Conservation (phyloP, 2,113 vertebrate species). For the Pangasianodon gigas region DNA sequence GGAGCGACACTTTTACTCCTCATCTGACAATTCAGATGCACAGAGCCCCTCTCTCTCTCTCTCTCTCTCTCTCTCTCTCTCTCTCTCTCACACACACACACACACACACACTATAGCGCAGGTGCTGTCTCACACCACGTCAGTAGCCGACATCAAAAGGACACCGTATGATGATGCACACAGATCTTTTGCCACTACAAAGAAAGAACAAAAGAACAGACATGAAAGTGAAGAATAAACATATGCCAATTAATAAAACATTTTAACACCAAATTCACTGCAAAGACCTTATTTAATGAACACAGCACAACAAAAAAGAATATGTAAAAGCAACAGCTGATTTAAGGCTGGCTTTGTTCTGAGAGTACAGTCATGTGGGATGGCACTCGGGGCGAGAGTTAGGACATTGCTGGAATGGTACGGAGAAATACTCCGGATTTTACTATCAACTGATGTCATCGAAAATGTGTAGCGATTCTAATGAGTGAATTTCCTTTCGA, state of each 20-base stretch:
- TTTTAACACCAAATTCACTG: constrained; percentile 91
- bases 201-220: constrained; percentile 99
- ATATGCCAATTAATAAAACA: constrained; percentile 99
- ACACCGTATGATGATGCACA: constrained; percentile 98
- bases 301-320: constrained; percentile 77
- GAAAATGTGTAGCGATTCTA: background rate
- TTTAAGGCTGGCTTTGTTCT: constrained; percentile 69
- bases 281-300: constrained; percentile 84
- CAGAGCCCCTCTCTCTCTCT: background rate
- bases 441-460: background rate
- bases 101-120: constrained; percentile 68
- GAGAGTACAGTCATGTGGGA: background rate
- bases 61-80: background rate
- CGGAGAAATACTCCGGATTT: background rate
- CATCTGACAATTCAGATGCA: background rate
- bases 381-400: background rate
- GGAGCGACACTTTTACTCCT: background rate
- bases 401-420: background rate
- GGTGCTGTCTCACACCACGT: constrained; percentile 86
- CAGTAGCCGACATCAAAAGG: constrained; percentile 96
- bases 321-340: constrained; percentile 78
- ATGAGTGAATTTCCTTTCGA: background rate
- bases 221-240: constrained; percentile 99
- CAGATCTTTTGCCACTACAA: constrained; percentile 99
- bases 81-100: background rate